Percentiles rank a stretch among this genome's conserved stretches.
These are phyloP conservation scores for Drosophila ohnishii DNA, from an alignment of 1,140 invertebrate genomes.

Conservation along the genomic window DNA sequence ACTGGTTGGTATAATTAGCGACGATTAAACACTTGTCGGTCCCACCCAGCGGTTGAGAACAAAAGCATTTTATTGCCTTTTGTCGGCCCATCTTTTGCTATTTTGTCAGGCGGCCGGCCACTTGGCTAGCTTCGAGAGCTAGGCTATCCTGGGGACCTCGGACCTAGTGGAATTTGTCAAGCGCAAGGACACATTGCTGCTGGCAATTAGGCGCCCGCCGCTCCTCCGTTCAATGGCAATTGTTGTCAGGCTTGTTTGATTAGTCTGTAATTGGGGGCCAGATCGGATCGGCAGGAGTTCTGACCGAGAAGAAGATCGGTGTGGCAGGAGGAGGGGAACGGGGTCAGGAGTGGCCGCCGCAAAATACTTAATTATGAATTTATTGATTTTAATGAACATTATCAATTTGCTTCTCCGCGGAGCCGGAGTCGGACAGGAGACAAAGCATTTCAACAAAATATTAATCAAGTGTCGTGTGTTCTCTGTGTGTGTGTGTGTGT, in stretches of 20 bases:
- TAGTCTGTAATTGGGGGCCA: slow-evolving; percentile 67
- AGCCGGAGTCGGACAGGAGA: slow-evolving; percentile 10
- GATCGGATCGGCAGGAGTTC: background rate
- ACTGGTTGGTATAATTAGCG: slow-evolving; percentile 73
- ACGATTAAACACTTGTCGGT: slow-evolving; percentile 80
- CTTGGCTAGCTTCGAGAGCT: background rate
- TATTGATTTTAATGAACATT: slow-evolving; percentile 79
- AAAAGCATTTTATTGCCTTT: slow-evolving; percentile 70
- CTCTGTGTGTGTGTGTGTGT: background rate
- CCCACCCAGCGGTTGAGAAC: slow-evolving; percentile 70
- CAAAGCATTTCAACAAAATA: slow-evolving; percentile 51
- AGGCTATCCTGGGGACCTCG: slow-evolving; percentile 20
- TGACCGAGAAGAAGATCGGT: background rate
- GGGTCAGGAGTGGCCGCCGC: slow-evolving; percentile 13
- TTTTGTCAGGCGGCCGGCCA: slow-evolving; percentile 46
- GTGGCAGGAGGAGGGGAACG: background rate
- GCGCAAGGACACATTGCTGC: slow-evolving; percentile 77
- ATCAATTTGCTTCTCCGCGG: slow-evolving; percentile 55
- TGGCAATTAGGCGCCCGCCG: slow-evolving; percentile 67
- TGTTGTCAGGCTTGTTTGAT: slow-evolving; percentile 81
- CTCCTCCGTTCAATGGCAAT: slow-evolving; percentile 68
- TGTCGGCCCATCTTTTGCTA: slow-evolving; percentile 33
- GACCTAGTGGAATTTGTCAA: slow-evolving; percentile 70
- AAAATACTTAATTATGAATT: slow-evolving; percentile 75
- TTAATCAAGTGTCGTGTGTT: slow-evolving; percentile 52